These are phyloP conservation scores for Xenopus borealis DNA, from an alignment of 2,113 vertebrate species.

Conservation along the genomic window DNA sequence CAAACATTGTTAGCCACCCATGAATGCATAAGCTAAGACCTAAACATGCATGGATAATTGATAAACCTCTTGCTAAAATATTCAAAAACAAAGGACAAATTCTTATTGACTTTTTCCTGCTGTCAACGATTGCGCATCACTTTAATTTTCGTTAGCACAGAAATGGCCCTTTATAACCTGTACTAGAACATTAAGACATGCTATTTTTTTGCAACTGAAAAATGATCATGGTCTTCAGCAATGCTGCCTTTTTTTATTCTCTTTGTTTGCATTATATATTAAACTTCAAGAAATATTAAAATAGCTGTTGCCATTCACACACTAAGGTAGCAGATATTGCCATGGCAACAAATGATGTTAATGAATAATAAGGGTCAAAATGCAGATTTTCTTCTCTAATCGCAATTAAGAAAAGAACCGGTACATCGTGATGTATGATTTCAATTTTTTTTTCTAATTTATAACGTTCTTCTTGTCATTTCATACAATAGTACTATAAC, in stretches of 20 bases:
- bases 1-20: no score
- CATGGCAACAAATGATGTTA: conserved; percentile 29
- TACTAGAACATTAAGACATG: no score
- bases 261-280: conserved; percentile 9
- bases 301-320: conserved; percentile 25
- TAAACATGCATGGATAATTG: no score
- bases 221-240: not conserved
- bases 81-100: no score
- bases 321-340: not conserved
- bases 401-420: no score
- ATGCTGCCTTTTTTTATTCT: not conserved
- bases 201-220: no score
- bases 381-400: not conserved
- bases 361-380: conserved; percentile 25
- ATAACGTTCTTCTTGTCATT: not conserved
- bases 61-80: no score
- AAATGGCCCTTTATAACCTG: no score
- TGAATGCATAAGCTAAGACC: no score
- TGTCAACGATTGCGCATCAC: no score
- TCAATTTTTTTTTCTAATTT: not conserved
- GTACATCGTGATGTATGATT: not conserved
- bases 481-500: not conserved
- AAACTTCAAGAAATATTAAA: conserved; percentile 12
- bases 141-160: no score
- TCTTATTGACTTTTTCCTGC: no score